A percentile compares a stretch with the other conserved stretches of the same genome.
phyloP scores from a whole-genome alignment of 2,888 invertebrate genomes.

The Nemotelus pantherinus region DNA sequence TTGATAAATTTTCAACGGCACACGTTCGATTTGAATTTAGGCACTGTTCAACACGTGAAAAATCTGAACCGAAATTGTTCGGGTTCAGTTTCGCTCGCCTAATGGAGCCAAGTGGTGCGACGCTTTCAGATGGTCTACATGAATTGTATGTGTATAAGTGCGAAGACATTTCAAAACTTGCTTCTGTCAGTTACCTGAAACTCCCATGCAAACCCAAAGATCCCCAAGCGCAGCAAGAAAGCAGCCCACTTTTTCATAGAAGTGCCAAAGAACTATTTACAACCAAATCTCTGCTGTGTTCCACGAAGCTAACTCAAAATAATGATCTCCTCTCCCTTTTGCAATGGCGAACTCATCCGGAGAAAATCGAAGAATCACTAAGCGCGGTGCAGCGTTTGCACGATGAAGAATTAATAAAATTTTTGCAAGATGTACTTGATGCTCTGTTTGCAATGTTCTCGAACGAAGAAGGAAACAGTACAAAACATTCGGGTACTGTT shows the following conservation, averaged over 20 bases:
- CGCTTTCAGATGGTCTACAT: slow-evolving; percentile 86
- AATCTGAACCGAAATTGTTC: slow-evolving; percentile 89
- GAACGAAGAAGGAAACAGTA: slow-evolving; percentile 90
- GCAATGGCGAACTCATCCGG: slow-evolving; percentile 91
- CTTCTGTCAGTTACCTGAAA: slow-evolving; percentile 71
- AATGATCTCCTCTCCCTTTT: slow-evolving; percentile 88
- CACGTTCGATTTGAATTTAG: slow-evolving; percentile 91
- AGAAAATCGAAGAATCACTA: slow-evolving; percentile 86
- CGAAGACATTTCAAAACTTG: slow-evolving; percentile 75
- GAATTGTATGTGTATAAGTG: slow-evolving; percentile 94
- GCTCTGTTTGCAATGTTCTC: slow-evolving; percentile 93
- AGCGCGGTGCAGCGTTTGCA: slow-evolving; percentile 83
- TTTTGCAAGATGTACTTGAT: slow-evolving; percentile 92
- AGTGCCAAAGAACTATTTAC: slow-evolving; percentile 86
- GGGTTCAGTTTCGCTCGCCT: slow-evolving; percentile 90
- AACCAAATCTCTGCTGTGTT: slow-evolving; percentile 86
- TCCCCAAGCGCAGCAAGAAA: slow-evolving; percentile 65
- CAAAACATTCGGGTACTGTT: slow-evolving; percentile 88
- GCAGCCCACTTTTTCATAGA: slow-evolving; percentile 72
- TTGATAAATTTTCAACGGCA: slow-evolving; percentile 91
- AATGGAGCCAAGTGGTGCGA: slow-evolving; percentile 92
- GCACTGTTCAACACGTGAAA: slow-evolving; percentile 93
- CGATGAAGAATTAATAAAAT: slow-evolving; percentile 92
- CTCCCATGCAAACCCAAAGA: slow-evolving; percentile 73
- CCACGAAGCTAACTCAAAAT: slow-evolving; percentile 97